phyloP scores from a whole-genome alignment of 2,888 invertebrate species.

The Marronus borbonicus region DNA sequence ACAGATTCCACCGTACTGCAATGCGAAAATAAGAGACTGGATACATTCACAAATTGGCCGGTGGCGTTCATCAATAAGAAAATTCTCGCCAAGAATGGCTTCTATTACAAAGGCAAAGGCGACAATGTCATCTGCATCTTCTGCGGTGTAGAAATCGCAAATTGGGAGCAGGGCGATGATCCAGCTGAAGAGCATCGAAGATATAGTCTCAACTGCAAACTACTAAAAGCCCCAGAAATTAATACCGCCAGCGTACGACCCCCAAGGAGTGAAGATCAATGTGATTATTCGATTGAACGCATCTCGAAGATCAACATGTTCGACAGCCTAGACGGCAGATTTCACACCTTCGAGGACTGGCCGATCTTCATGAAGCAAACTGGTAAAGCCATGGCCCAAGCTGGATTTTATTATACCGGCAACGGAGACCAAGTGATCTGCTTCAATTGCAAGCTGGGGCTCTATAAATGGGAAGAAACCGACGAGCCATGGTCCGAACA shows the following conservation, averaged over 20 bases:
- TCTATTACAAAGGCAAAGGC: constrained; percentile 83
- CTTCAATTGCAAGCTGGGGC: constrained; percentile 93
- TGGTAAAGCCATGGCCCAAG: constrained; percentile 86
- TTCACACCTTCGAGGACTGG: constrained; percentile 85
- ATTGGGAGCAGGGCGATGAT: constrained; percentile 78
- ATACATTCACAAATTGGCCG: constrained; percentile 80
- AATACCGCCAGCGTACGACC: neutral
- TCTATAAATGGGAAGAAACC: constrained; percentile 92
- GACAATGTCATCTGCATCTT: constrained; percentile 87
- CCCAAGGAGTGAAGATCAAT: constrained; percentile 12
- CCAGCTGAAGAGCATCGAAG: constrained; percentile 80
- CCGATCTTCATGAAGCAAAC: constrained; percentile 85
- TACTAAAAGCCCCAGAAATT: constrained; percentile 60
- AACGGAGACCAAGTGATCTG: constrained; percentile 92
- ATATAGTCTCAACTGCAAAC: constrained; percentile 76
- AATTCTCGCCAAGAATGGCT: constrained; percentile 86
- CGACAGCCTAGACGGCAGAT: constrained; percentile 76
- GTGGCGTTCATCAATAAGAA: constrained; percentile 74
- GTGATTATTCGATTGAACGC: constrained; percentile 6
- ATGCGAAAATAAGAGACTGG: neutral
- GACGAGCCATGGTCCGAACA: constrained; percentile 97
- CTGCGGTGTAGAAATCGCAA: constrained; percentile 81
- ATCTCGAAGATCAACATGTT: neutral
- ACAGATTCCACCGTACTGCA: neutral
- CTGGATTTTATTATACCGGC: constrained; percentile 95